Base-by-base conservation (phyloP, 2,113 vertebrate species). In the Leiothrix lutea region DNA sequence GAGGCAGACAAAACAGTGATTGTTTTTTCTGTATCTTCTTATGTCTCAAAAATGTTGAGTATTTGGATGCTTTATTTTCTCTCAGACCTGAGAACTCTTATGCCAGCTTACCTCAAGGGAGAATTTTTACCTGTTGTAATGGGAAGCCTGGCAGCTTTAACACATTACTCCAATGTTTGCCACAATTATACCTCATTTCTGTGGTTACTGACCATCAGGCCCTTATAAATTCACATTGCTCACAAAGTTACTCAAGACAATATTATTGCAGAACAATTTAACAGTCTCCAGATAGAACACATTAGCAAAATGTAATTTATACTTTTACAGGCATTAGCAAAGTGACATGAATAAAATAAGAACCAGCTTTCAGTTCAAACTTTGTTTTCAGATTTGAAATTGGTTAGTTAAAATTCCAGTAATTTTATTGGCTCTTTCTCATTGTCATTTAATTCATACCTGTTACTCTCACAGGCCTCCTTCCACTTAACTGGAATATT, bases 151-250 rank as follows among this genome's bases (percentile, higher is more conserved):
- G 80, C 78, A 97, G 45, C 53, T 77, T 94, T 96, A 90, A 94
- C 78, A 91, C 35, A 83, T 94, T 91, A 58, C 13, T 91, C 45
- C 36, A 73, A 17, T 54, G 23, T 94, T 97, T 97, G 78, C 88
- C 75, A 96, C 94, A 94, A 96, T 97, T 97, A 94, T 88, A 69
- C 89, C 73, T 70, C 50, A 87, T 95, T 97, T 96, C 80, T 97
- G 84, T 97, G 77, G 29, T 61, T 94, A 83, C 86, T 97, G 90
- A 95, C 79, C 84, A 96, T 95, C 86, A 94, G 66, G 50, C 66
- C 60, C 28, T 81, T 89, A 69, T 78, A 95, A 97, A 94, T 56
- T 77, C 85, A 86, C 84, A 84, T 83, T 92, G 62, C 62, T 97
- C 42, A 75, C 86, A 93, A 92, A 96, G 51, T 87, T 93, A 88